Evolutionary conservation across 2,888 invertebrate genomes (phyloP), one percentile per base, ranked within the genome.

Genomic region (Euphydryas editha): DNA sequence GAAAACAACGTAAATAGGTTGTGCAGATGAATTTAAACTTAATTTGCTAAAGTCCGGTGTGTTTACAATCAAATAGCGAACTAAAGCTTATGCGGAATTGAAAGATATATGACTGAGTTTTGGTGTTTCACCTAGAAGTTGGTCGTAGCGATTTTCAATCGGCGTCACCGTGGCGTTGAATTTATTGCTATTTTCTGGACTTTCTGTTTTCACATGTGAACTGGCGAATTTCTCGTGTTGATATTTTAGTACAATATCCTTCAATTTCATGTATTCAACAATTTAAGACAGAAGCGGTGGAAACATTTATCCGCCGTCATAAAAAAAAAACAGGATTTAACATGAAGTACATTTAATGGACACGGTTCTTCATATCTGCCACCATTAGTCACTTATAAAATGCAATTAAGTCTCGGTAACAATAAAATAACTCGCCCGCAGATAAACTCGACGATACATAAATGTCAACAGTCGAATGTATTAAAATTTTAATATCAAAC

Each of bases 141-240:
- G 81, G 79, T 81, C 84, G 81, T 83, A 82, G 83, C 84, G 85
- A 88, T 86, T 86, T 86, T 79, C 83, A 85, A 84, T 79, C 78
- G 80, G 81, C 86, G 88, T 89, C 90, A 88, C 86, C 89, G 84
- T 86, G 80, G 80, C 80, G 75, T 82, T 79, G 81, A 83, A 92
- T 92, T 91, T 90, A 92, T 91, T 81, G 89, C 87, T 84, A 85
- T 86, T 87, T 84, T 84, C 85, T 82, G 79, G 82, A 86, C 84
- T 85, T 85, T 86, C 83, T 84, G 85, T 86, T 88, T 86, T 85
- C 84, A 85, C 83, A 83, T 85, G 84, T 86, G 86, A 83, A 75
- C 77, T 76, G 75, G 79, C 76, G 78, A 81, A 81, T 82, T 83
- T 81, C 76, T 78, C 75, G 78, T 84, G 79, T 81, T 79, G 64